These are phyloP conservation scores for Tuta absoluta DNA, from an alignment of 2,888 invertebrate species.

Conservation along the genomic window DNA sequence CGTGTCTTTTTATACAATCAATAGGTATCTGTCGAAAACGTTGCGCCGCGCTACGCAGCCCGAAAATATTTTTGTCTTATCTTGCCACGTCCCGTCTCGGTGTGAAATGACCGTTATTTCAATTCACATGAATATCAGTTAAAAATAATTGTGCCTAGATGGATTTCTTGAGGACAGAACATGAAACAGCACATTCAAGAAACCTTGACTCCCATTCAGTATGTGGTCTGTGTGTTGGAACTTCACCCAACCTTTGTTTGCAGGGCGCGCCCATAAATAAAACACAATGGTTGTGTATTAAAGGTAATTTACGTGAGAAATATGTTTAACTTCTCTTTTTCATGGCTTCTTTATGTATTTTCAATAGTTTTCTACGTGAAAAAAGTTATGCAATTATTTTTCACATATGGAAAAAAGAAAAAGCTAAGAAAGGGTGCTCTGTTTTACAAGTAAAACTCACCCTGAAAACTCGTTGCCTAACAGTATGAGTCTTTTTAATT, in stretches of 20 bases:
- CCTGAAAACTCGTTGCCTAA: not conserved
- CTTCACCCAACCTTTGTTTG: constrained; percentile 26
- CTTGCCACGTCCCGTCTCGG: too few species aligned
- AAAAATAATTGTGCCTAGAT: too few species aligned
- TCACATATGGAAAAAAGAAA: too few species aligned
- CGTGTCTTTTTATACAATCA: too few species aligned
- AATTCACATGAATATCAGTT: too few species aligned
- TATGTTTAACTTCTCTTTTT: not conserved
- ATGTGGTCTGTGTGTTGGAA: constrained; percentile 5
- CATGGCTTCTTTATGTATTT: not conserved
- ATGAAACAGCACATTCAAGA: not conserved
- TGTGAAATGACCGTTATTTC: too few species aligned
- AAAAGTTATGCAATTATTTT: too few species aligned
- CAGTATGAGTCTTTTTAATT: not conserved
- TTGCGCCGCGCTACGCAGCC: too few species aligned
- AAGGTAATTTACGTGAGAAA: constrained; percentile 3
- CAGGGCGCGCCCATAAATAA: constrained; percentile 22
- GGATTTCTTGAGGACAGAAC: not conserved
- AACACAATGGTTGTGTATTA: not conserved
- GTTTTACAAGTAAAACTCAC: too few species aligned
- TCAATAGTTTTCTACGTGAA: not conserved
- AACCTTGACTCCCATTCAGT: constrained; percentile 2
- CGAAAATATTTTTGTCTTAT: too few species aligned
- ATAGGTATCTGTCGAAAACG: too few species aligned
- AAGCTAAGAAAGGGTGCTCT: too few species aligned